A percentile compares a stretch with the other conserved stretches of the same genome.
Conservation (phyloP, 2,797 vertebrate species). For the Carcharodon carcharias region DNA sequence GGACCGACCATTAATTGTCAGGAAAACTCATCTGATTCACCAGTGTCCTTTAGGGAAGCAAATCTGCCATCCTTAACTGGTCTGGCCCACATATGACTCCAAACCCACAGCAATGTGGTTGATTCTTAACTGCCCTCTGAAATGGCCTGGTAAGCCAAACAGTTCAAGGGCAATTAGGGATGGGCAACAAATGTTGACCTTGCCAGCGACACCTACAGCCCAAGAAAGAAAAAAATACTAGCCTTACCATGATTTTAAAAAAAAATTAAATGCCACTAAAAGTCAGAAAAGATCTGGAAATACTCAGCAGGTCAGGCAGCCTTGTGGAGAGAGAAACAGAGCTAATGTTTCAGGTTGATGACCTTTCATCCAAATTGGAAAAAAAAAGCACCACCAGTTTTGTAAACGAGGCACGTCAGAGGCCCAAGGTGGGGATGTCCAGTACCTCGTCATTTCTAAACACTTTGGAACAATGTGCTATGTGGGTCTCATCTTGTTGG, state of each 20-base stretch:
- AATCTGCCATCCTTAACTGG: too few species aligned
- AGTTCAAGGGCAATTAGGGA: background rate
- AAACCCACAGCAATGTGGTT: too few species aligned
- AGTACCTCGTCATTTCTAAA: background rate
- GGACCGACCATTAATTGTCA: too few species aligned
- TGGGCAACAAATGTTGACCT: background rate
- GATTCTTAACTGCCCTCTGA: too few species aligned
- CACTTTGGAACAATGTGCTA: background rate
- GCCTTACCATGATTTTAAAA: background rate
- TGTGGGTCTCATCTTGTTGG: background rate
- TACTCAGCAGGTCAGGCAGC: too few species aligned
- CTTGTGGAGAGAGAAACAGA: too few species aligned
- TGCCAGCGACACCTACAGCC: background rate
- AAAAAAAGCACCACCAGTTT: background rate
- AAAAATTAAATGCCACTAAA: background rate
- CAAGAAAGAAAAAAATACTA: too few species aligned
- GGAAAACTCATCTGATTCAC: too few species aligned
- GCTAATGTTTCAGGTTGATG: background rate
- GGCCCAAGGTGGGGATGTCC: background rate
- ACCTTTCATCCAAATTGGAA: background rate
- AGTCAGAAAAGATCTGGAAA: too few species aligned
- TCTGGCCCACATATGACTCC: too few species aligned
- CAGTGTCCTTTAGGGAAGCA: too few species aligned
- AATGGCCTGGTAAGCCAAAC: too few species aligned
- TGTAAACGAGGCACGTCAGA: background rate